phyloP scores from a whole-genome alignment of 2,797 vertebrate genomes.

The Tapera naevia region DNA sequence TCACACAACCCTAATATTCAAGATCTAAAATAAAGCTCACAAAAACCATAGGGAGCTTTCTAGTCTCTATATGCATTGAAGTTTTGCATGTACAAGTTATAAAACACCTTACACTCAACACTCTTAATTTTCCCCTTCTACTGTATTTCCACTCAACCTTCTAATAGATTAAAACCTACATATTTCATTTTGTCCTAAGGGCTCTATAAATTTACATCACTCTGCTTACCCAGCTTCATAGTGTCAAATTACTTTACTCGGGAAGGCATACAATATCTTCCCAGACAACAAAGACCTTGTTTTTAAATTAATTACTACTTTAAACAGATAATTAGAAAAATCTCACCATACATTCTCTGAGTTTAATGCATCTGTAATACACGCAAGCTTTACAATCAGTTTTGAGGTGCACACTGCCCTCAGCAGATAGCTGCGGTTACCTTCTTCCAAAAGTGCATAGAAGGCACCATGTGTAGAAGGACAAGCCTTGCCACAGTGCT shows the following conservation, averaged over 20 bases:
- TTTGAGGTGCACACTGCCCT: neutral
- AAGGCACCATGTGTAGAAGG: neutral
- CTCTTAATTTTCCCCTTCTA: neutral
- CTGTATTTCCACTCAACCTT: neutral
- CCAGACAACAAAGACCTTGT: neutral
- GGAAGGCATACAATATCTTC: neutral
- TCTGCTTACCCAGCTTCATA: neutral
- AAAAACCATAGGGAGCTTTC: neutral
- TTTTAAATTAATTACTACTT: neutral
- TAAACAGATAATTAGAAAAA: neutral
- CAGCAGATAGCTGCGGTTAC: neutral
- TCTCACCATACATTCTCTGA: neutral
- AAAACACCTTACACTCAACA: neutral
- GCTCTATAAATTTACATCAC: neutral
- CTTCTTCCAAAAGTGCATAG: neutral
- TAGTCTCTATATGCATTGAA: neutral
- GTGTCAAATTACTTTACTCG: neutral
- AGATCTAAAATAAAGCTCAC: neutral
- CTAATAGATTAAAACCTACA: neutral
- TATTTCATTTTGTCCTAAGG: neutral
- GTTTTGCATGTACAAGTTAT: neutral
- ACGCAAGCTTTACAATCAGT: neutral
- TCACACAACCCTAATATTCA: neutral
- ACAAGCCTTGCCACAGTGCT: neutral
- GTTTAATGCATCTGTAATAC: neutral